Conservation (phyloP, 2,797 vertebrate genomes). For the Mionectes olivaceus region DNA sequence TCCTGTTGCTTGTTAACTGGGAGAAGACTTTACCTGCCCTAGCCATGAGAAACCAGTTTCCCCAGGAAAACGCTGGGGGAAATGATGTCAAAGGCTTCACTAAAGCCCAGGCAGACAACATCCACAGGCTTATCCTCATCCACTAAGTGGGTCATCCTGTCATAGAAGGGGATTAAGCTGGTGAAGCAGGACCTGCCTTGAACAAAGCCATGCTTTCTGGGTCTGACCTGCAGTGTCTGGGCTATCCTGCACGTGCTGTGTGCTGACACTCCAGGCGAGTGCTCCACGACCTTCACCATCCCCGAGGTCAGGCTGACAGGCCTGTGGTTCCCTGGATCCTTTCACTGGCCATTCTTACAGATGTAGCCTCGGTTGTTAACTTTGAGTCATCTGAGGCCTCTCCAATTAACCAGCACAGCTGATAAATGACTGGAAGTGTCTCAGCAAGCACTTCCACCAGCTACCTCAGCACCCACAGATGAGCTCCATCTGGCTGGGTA, state of each 20-base stretch:
- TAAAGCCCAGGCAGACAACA: background rate
- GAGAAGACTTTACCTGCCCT: background rate
- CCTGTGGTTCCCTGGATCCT: background rate
- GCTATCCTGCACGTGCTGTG: accelerated
- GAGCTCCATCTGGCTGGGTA: background rate
- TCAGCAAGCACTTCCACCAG: background rate
- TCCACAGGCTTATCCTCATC: background rate
- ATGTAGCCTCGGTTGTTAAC: background rate
- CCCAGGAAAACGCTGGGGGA: background rate
- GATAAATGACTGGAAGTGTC: background rate
- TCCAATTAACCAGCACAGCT: accelerated
- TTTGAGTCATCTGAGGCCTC: background rate
- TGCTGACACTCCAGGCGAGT: background rate
- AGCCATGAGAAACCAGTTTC: background rate
- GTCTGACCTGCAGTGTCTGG: background rate
- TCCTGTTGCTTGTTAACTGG: background rate
- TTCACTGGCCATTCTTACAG: background rate
- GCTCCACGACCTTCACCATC: background rate
- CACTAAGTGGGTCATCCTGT: background rate
- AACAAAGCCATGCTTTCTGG: too few species aligned
- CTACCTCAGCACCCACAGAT: background rate
- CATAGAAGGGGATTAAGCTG: too few species aligned
- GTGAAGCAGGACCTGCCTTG: background rate
- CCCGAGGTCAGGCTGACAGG: background rate
- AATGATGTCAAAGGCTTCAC: background rate